A percentile compares a stretch with the other conserved stretches of the same genome.
Evolutionary conservation across 2,797 vertebrate species (phyloP).

Genomic region (Myotis planiceps): DNA sequence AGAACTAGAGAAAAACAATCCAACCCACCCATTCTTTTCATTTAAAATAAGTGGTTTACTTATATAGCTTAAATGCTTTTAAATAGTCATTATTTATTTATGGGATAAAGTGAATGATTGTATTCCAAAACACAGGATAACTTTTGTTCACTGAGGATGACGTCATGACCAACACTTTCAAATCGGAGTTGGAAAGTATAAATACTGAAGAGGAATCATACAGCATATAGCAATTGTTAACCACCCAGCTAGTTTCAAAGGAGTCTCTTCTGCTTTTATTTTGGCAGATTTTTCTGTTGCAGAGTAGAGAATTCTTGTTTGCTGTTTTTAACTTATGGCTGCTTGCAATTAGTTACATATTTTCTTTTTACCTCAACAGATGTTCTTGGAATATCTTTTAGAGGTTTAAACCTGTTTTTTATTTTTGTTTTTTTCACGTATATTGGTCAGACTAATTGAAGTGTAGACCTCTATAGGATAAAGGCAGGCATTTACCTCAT

Average conservation of each 20-base stretch:
- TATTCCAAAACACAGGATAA: neutral
- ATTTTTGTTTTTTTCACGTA: neutral
- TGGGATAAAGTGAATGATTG: constrained; percentile 5
- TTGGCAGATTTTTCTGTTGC: neutral
- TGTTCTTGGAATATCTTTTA: neutral
- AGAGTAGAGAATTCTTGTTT: neutral
- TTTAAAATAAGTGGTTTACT: constrained; percentile 30
- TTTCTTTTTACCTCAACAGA: neutral
- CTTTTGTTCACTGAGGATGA: constrained; percentile 11
- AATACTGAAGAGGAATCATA: neutral
- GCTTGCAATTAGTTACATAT: neutral
- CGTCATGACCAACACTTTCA: constrained; percentile 33
- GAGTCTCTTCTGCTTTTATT: constrained; percentile 10
- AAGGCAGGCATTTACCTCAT: neutral
- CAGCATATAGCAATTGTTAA: neutral
- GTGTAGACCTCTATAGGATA: neutral
- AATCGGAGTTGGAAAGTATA: constrained; percentile 1
- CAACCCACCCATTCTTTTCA: neutral
- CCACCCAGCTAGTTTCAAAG: neutral
- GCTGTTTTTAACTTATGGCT: neutral
- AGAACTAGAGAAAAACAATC: neutral
- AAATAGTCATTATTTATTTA: constrained; percentile 44
- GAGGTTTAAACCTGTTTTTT: neutral
- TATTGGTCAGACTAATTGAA: neutral
- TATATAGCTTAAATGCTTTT: neutral